Evolutionary conservation across 2,113 vertebrate genomes (phyloP).

Genomic region (Siphamia tubifer): DNA sequence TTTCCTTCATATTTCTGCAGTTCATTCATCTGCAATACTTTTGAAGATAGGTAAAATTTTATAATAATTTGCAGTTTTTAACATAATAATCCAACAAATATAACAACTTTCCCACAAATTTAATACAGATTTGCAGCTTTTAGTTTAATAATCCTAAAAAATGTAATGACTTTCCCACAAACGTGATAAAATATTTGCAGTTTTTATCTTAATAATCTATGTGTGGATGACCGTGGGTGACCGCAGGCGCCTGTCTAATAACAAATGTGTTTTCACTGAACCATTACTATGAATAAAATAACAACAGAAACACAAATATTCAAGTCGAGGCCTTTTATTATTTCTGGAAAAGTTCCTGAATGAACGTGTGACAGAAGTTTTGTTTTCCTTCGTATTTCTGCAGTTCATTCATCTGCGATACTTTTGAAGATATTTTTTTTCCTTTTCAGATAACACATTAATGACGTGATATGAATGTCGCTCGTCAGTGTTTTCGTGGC

Average conservation of each 20-base stretch:
- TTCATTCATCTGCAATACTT: neutral
- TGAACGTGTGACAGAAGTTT: neutral
- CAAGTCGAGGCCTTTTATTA: neutral
- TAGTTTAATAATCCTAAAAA: no score
- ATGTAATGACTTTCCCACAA: no score
- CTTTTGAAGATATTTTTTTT: neutral
- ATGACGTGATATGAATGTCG: slow-evolving; percentile 6
- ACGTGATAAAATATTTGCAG: no score
- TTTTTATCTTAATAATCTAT: no score
- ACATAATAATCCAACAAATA: no score
- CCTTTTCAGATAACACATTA: neutral
- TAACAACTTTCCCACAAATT: no score
- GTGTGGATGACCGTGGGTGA: no score
- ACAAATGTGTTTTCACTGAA: neutral
- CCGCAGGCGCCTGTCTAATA: no score
- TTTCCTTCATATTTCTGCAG: neutral
- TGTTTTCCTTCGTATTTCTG: neutral
- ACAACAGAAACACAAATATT: neutral
- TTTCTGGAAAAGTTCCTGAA: neutral
- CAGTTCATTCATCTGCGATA: neutral
- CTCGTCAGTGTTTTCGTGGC: neutral
- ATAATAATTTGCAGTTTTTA: no score
- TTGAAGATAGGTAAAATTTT: no score
- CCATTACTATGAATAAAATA: no score
- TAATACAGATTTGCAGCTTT: no score